Conservation (phyloP, 2,888 invertebrate genomes). For the Bembecia ichneumoniformis region DNA sequence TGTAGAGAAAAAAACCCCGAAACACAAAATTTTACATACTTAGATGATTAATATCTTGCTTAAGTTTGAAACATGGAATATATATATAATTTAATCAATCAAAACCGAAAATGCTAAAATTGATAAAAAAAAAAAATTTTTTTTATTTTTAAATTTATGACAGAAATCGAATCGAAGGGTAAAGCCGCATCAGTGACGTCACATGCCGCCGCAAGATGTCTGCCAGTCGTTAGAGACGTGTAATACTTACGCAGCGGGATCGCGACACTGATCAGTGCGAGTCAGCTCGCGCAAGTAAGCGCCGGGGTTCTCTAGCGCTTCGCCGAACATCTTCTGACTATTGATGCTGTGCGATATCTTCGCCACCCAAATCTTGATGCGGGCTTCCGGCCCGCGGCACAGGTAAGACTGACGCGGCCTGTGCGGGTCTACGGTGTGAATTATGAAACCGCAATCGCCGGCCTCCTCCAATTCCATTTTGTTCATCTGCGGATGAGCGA, state of each 20-base stretch:
- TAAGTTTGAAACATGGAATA: too few species aligned
- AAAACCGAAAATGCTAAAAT: too few species aligned
- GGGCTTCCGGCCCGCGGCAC: constrained; percentile 82
- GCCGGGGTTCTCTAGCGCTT: constrained; percentile 95
- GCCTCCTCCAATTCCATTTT: constrained; percentile 89
- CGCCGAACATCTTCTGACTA: constrained; percentile 93
- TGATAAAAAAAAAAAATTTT: too few species aligned
- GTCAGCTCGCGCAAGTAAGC: constrained; percentile 48
- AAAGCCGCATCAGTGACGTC: too few species aligned
- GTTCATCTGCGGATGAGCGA: constrained; percentile 81
- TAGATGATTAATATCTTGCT: too few species aligned
- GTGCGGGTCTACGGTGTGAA: constrained; percentile 83
- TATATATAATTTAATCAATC: too few species aligned
- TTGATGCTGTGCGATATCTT: constrained; percentile 90
- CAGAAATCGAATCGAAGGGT: too few species aligned
- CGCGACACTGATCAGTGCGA: constrained; percentile 28
- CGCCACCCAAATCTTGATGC: constrained; percentile 87
- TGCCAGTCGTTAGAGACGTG: not conserved
- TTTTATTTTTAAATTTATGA: too few species aligned
- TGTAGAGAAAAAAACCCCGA: too few species aligned
- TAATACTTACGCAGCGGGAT: constrained; percentile 51
- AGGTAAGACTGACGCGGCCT: constrained; percentile 82
- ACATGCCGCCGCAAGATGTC: not conserved
- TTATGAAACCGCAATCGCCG: constrained; percentile 38
- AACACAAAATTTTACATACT: too few species aligned